phyloP scores from a whole-genome alignment of 2,888 invertebrate genomes.

The Gortyna flavago region DNA sequence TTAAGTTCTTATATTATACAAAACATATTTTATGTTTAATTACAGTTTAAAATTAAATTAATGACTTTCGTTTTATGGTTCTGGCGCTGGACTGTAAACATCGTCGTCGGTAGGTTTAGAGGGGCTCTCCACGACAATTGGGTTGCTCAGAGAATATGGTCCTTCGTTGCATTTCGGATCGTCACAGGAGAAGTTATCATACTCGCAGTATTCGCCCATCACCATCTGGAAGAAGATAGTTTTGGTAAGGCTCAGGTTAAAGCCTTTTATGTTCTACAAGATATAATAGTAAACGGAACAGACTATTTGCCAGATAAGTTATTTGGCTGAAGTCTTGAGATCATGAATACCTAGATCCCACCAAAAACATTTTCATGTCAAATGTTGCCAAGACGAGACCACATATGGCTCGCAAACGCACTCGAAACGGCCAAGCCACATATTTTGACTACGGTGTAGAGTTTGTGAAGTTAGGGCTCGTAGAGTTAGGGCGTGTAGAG shows the following conservation, averaged over 20 bases:
- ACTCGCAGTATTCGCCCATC: conserved; percentile 86
- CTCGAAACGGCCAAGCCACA: too few species aligned
- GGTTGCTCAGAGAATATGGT: conserved; percentile 77
- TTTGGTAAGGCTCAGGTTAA: conserved; percentile 22
- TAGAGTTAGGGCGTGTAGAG: too few species aligned
- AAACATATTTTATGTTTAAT: background rate
- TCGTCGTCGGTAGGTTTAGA: conserved; percentile 46
- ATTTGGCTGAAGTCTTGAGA: background rate
- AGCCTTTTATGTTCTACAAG: background rate
- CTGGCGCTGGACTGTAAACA: conserved; percentile 49
- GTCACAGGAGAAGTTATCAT: conserved; percentile 85
- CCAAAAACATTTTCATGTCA: too few species aligned
- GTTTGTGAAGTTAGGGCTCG: too few species aligned
- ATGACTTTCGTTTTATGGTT: conserved; percentile 6
- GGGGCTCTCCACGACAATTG: conserved; percentile 34
- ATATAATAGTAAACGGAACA: background rate
- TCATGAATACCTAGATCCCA: too few species aligned
- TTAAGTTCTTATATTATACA: background rate
- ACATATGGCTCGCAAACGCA: too few species aligned
- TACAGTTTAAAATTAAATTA: background rate
- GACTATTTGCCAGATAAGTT: background rate
- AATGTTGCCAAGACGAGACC: too few species aligned
- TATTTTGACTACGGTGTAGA: too few species aligned
- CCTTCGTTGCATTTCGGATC: conserved; percentile 85
- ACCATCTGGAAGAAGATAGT: conserved; percentile 75